phyloP scores from a whole-genome alignment of 2,888 invertebrate species.

The Tanytarsus gracilentus region DNA sequence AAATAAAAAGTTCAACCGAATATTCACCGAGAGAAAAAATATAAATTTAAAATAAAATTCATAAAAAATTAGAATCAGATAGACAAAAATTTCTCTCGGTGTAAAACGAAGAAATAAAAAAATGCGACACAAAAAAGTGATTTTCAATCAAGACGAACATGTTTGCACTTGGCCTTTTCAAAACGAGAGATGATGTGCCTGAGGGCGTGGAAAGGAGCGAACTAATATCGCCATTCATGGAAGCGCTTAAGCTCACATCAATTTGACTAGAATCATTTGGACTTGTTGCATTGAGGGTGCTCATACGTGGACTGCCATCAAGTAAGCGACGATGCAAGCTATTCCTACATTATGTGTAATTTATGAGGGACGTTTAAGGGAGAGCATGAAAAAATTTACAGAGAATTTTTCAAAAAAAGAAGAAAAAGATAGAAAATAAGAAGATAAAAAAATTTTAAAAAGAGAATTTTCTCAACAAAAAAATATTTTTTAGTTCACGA shows the following conservation, averaged over 20 bases:
- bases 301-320: conserved; percentile 40
- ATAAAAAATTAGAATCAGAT: no score
- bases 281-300: conserved; percentile 33
- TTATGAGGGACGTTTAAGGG: neutral
- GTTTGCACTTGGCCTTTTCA: conserved; percentile 44
- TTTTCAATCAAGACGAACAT: conserved; percentile 38
- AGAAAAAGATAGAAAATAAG: neutral
- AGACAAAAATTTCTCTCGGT: no score
- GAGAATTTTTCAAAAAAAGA: neutral
- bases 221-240: conserved; percentile 25
- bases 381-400: neutral
- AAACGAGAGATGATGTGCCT: conserved; percentile 38
- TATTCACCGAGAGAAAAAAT: no score
- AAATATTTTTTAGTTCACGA: neutral
- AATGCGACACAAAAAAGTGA: conserved; percentile 30
- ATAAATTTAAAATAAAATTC: no score
- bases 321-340: conserved; percentile 43
- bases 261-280: conserved; percentile 28
- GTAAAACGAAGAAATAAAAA: conserved; percentile 22
- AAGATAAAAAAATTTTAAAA: neutral
- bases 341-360: conserved; percentile 35
- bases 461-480: neutral
- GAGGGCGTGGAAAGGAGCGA: conserved; percentile 25
- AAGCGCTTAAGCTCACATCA: conserved; percentile 32
- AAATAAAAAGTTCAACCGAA: no score